A percentile compares a stretch with the other conserved stretches of the same genome.
Conservation (phyloP, 2,113 vertebrate species). For the Coreoperca whiteheadi region DNA sequence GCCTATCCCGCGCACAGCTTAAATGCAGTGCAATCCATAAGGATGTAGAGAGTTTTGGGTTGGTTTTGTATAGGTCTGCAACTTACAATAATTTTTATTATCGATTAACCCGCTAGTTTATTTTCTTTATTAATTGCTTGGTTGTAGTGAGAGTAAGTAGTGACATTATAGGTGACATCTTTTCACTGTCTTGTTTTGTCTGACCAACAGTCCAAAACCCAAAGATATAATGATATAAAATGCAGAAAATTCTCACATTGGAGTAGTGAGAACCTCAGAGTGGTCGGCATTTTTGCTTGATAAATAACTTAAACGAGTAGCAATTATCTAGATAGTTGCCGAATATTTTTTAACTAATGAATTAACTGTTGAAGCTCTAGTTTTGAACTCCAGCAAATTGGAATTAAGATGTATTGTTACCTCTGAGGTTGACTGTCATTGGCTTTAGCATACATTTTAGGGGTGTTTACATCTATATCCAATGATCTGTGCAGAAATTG, state of each 20-base stretch:
- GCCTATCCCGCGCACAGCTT: background rate
- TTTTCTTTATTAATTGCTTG: background rate
- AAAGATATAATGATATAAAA: background rate
- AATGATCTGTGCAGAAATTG: background rate
- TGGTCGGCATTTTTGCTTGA: background rate
- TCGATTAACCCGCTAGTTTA: background rate
- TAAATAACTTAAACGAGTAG: background rate
- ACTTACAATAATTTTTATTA: background rate
- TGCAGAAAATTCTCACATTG: background rate
- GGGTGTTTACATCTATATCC: background rate
- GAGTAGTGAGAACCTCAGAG: background rate
- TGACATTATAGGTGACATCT: no score
- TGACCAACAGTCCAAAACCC: background rate
- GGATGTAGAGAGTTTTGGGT: background rate
- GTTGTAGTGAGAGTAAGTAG: background rate
- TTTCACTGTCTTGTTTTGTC: background rate
- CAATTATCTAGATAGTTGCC: background rate
- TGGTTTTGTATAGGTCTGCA: background rate
- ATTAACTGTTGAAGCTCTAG: background rate
- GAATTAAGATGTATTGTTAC: background rate
- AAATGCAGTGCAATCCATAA: background rate
- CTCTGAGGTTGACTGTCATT: background rate
- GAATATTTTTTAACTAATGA: background rate
- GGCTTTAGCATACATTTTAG: background rate
- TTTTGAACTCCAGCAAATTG: background rate